Base-by-base conservation (phyloP, 2,888 invertebrate genomes). In the Agriopis leucophaearia region DNA sequence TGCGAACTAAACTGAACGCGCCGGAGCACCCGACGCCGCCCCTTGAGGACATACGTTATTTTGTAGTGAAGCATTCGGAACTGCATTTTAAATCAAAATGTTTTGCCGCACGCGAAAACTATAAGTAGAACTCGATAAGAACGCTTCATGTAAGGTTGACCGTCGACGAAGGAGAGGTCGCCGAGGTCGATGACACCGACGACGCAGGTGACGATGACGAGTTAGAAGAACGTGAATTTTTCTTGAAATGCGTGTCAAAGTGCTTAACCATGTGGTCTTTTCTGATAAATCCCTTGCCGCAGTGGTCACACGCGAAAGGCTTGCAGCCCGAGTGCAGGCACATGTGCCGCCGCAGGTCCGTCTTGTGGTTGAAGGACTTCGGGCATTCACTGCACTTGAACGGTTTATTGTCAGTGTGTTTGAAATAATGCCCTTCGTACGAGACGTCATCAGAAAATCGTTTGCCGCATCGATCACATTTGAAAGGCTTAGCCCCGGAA, bases 181-280 rank as follows among this genome's bases (percentile, higher is more conserved):
- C 69, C 57, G 75, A 75, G 63, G 77, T 81, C 52, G 88, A 83
- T n/a, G 88, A 77, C 65, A 75, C 76, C 50, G 88, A 82, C 16
- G 88, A 78, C 62, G 74, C 72, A 55, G 87, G 78, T 38, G 90
- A 82, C 27, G 84, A 77, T 38, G 86, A 81, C n/a, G 87, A 81
- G n/a, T 86, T 77, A 5, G 88, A 82, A 47, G 89, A 78, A 66
- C 92, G 89, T 66, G 88, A 82, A 72, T 87, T 91, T 81, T 96
- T 96, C 85, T 95, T 96, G 62, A 95, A 94, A 90, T 98, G 98
- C 60, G 97, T 97, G 78, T 97, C 97, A 77, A 95, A 94, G 88
- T 98, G 98, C 88, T 98, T 98, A 75, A 97, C 95, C 97, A 98
- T 97, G 89, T 98, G 98, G 91, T 98, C 98, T 89, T 97, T 97